A percentile compares a stretch with the other conserved stretches of the same genome.
These are phyloP conservation scores for Anoncus sp. DNA, from an alignment of 2,888 invertebrate genomes.

Conservation along the genomic window DNA sequence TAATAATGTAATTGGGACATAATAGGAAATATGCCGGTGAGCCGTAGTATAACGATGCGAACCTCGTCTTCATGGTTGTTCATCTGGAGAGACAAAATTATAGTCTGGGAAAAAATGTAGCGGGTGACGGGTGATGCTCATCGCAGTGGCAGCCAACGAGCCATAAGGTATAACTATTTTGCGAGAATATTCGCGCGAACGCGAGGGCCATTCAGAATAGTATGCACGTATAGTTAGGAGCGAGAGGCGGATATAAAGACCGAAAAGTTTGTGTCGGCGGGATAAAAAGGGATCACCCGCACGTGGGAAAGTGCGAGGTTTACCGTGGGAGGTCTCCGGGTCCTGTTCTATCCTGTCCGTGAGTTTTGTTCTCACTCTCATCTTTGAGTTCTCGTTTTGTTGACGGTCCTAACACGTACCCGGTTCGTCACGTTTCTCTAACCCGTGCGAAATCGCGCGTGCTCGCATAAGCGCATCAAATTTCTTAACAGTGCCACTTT, in stretches of 20 bases:
- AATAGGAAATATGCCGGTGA: slow-evolving; percentile 42
- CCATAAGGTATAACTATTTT: slow-evolving; percentile 37
- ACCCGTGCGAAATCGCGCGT: not conserved
- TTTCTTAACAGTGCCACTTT: not conserved
- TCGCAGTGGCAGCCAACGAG: slow-evolving; percentile 56
- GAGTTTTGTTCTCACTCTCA: slow-evolving; percentile 61
- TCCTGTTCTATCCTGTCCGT: slow-evolving; percentile 74
- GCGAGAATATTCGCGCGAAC: slow-evolving; percentile 61
- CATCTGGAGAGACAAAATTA: slow-evolving; percentile 54
- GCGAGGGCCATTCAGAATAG: slow-evolving; percentile 44
- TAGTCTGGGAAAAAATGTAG: slow-evolving; percentile 59
- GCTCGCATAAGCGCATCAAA: not conserved
- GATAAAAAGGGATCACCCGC: slow-evolving; percentile 83
- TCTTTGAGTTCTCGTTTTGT: slow-evolving; percentile 46
- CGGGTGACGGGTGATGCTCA: slow-evolving; percentile 48
- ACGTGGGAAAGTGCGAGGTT: slow-evolving; percentile 83
- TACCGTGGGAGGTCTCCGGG: slow-evolving; percentile 79
- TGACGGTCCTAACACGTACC: not conserved
- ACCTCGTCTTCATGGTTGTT: slow-evolving; percentile 33
- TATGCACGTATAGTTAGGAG: slow-evolving; percentile 36
- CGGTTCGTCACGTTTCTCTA: slow-evolving; percentile 3
- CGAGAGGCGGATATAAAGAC: slow-evolving; percentile 35
- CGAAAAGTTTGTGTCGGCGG: slow-evolving; percentile 77
- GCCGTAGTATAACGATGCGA: slow-evolving; percentile 40
- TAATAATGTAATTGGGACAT: slow-evolving; percentile 37